Evolutionary conservation across 1,140 invertebrate species (phyloP), one percentile per base, ranked within the genome.

Genomic region (Zaprionus tsacasi): DNA sequence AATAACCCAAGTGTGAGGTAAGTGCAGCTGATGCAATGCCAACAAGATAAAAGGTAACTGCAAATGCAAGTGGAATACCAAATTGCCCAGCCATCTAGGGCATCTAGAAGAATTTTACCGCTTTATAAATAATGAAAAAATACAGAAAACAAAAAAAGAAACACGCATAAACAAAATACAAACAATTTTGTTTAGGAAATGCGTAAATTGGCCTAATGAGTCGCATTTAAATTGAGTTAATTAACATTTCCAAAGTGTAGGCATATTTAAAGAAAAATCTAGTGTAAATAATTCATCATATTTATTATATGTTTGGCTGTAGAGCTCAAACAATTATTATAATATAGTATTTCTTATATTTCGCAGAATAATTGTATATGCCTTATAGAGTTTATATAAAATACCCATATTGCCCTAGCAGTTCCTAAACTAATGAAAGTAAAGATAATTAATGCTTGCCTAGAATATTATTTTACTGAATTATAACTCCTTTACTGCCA

Each of bases 11-110:
- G 45, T 36, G 33, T 76, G 61, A 65, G 61, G 61, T 58, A 58
- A 78, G 52, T 67, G 50, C 71, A 61, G 52, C 66, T 68, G 64
- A 69, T 73, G 70, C 70, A 69, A 73, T 69, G 45, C 10, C 7
- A 7, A 50, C 27, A 30, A 65, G 36, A 55, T 50, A 69, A 68
- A 48, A 40, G 15, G 63, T 60, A 73, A 33, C 52, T 56, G 45
- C 13, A 40, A 56, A 30, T 15, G 27, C 45, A 50, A n/a, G 13
- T 63, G 40, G 15, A 48, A 21, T 43, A 48, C 25, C 27, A 30
- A 30, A 45, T 50, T 50, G 45, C 11, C 45, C 15, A 25, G 15
- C 45, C 45, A 50, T 21, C 17, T 50, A 21, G 45, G 45, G 45
- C 45, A 50, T 50, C 45, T 50, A 50, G 45, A 50, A 50, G 45